Base-by-base conservation (phyloP, 1,140 invertebrate genomes). In the Melipona quadrifasciata region DNA sequence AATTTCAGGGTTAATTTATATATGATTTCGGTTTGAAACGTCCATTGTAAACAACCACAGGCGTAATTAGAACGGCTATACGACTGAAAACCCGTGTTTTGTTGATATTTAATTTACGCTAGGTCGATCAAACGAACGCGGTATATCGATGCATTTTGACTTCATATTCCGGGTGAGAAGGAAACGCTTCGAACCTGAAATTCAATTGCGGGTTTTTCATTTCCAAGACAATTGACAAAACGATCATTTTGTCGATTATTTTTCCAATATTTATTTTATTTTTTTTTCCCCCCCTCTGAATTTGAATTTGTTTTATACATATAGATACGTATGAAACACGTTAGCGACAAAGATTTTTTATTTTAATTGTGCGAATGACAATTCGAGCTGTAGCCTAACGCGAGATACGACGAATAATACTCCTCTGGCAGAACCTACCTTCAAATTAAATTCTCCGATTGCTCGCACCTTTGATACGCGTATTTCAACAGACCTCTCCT, bases 101-200 rank as follows among this genome's bases (percentile, higher is more conserved):
- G 80, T 76, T 82, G 61, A 82, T 55, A 76, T 75, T 75, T 31
- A 57, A 57, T 82, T 82, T 55, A 75, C 80, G 80, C n/a, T 82
- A 65, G 71, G 21, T 51, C 31, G 72, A 82, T 82, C 80, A 82
- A 82, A 82, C 80, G 71, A 75, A 19, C 57, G 39, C 27, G 12
- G 21, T 72, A 74, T 51, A 61, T 34, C 47, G 57, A 14, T 65
- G 75, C 61, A 47, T 65, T 78, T 78, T 65, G 58, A 78, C 58
- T 51, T 65, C 16, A 65, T 58, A 51, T 21, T 39, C 12, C 39
- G 12, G 8, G n/a, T 1, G 58, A 51, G 61, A 65, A 65, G 19
- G 75, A 75, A 31, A 31, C n/a, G 19, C 39, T 61, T 19, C n/a
- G n/a, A 58, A 31, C 16, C 1, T 39, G 31, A 51, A 64, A 47